A percentile compares a stretch with the other conserved stretches of the same genome.
These are phyloP conservation scores for Hestina assimilis DNA, from an alignment of 1,140 invertebrate species.

Conservation along the genomic window DNA sequence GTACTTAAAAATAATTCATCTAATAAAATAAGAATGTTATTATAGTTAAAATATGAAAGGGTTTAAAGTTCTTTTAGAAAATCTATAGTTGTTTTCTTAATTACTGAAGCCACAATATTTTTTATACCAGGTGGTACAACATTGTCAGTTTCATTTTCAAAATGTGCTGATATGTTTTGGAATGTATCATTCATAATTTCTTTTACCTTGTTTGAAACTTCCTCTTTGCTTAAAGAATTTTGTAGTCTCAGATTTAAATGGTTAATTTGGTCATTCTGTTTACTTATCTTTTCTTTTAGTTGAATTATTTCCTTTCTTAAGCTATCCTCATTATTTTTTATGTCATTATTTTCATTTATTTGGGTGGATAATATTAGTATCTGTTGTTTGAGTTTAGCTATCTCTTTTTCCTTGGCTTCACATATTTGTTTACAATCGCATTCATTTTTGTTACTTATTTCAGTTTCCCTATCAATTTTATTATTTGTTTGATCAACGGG, in stretches of 20 bases:
- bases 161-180: constrained; percentile 49
- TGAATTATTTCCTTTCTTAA: constrained; percentile 34
- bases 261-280: constrained; percentile 34
- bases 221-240: constrained; percentile 12
- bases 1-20: background rate
- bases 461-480: constrained; percentile 21
- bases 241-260: constrained; percentile 29
- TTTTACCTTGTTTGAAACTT: constrained; percentile 52
- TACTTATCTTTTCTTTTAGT: constrained; percentile 31
- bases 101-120: constrained; percentile 46
- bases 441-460: constrained; percentile 5
- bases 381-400: constrained; percentile 35
- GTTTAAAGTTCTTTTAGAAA: constrained; percentile 33
- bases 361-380: constrained; percentile 29
- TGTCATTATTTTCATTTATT: constrained; percentile 16
- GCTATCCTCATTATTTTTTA: constrained; percentile 16
- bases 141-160: constrained; percentile 49
- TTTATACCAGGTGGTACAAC: constrained; percentile 52
- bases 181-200: constrained; percentile 65
- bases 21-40: background rate
- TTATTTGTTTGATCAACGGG: constrained; percentile 4
- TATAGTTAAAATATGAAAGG: too few species aligned
- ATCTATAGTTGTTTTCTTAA: constrained; percentile 60
- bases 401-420: constrained; percentile 40
- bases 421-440: constrained; percentile 25